Base-by-base conservation (phyloP, 1,140 invertebrate genomes). In the Phymastichus coffea region DNA sequence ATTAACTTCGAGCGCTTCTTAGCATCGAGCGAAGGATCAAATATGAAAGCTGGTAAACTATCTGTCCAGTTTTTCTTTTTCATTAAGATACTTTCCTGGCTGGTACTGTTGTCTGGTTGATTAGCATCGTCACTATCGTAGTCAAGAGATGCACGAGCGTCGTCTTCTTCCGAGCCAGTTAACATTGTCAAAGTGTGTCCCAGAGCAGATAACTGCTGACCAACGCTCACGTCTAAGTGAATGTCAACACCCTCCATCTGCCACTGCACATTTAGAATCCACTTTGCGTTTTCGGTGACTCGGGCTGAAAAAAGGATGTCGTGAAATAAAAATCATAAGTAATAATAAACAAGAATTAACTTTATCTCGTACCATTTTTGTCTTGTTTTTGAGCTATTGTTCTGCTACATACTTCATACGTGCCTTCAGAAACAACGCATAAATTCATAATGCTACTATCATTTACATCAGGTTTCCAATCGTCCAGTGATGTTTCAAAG, bases 201-300 rank as follows among this genome's bases (percentile, higher is more conserved):
- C 17, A 99, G 80, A 2, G 93, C 89, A 2, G 93, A 95, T 15
- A 98, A 79, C 72, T 97, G 93, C 75, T 98, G 97, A 25, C 97
- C 97, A 22, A 98, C 94, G 72, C 91, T 95, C 0, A 95, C 93
- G 76, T 98, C 95, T 43, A 98, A 80, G 76, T 98, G 94, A 56
- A 98, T 95, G 71, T 98, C 95, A 15, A 98, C 94, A 53, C 97
- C 97, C 81, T 98, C 93, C 97, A 99, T 99, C 80, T 98, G 91
- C 95, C 96, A 98, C 64, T 94, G 90, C 1, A 99, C 94, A 77
- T 98, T 98, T 23, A 99, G 79, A 63, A 98, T 87, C 97, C 97
- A 99, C 78, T 99, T 98, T 2, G 96, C 95, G 80, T 97, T 98
- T 77, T 94, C 93, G 85, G 52, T 44, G 66, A 70, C 10, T 48